Base-by-base conservation (phyloP, 2,888 invertebrate genomes). In the Mystacides longicornis region DNA sequence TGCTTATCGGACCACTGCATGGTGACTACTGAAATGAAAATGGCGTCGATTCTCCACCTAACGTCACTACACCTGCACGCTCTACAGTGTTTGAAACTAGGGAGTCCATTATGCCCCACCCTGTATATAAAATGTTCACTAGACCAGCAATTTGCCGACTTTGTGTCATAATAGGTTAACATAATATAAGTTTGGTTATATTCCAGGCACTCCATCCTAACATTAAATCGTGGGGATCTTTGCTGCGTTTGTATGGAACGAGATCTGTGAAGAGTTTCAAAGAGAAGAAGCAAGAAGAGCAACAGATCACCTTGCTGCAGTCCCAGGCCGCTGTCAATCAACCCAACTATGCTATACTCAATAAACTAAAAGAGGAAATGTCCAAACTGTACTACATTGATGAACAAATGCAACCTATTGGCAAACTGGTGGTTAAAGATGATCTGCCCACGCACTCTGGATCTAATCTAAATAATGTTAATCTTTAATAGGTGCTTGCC, bases 191-290 rank as follows among this genome's bases (percentile, higher is more conserved):
- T 7, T 37, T 37, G 14, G 37, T 45, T 45, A 16, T 20, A 16
- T 45, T 67, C 2, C 72, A 92, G 85, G 83, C 86, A 51, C 77
- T 99, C 23, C 98, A 98, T 76, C 97, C 98, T 0, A 93, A 96
- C 69, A 89, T 98, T 52, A 84, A 82, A 22, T 93, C 89, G 1
- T 97, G 97, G 94, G 97, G 97, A 52, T 93, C 96, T 0, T 78
- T 98, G 46, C 74, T 98, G 9, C 83, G 96, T 0, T 79, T 98
- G 27, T 98, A 98, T 71, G 96, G 94, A 52, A 93, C 90, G 64
- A 85, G 89, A 37, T 93, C 93, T 3, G 88, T 92, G 18, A 93
- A 93, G 70, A 89, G 88, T 58, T 88, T 92, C 67, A 92, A 93
- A 67, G 93, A 94, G 70, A 92, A 91, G 73, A 94, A 93, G 71